These are phyloP conservation scores for Zosterops japonicus DNA, from an alignment of 2,113 vertebrate genomes.

Conservation along the genomic window DNA sequence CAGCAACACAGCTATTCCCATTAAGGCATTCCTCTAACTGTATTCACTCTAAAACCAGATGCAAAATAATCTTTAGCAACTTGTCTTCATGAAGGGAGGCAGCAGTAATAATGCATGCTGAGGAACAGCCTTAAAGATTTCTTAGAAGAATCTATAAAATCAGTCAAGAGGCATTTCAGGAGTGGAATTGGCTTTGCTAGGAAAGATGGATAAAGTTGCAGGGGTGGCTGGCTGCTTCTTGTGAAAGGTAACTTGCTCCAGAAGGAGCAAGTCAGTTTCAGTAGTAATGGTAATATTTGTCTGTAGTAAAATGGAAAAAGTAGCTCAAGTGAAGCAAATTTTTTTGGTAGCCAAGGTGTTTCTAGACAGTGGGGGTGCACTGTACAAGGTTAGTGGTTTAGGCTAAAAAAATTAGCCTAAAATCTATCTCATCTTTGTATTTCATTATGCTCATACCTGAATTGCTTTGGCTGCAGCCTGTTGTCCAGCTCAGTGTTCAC, in stretches of 20 bases:
- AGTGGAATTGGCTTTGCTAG: neutral
- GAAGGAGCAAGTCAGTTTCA: neutral
- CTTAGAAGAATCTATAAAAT: neutral
- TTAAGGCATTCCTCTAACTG: neutral
- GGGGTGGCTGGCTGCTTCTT: neutral
- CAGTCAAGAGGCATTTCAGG: neutral
- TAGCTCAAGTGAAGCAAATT: neutral
- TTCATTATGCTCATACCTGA: neutral
- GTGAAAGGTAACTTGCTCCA: neutral
- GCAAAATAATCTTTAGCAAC: neutral
- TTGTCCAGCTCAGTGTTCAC: neutral
- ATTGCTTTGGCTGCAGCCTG: neutral
- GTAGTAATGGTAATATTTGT: rapidly evolving
- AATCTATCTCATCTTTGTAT: neutral
- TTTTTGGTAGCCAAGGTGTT: neutral
- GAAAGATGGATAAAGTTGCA: neutral
- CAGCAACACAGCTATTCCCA: neutral
- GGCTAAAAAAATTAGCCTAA: neutral
- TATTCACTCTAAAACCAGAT: neutral
- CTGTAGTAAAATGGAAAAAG: neutral
- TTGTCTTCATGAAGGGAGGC: neutral
- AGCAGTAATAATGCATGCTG: neutral
- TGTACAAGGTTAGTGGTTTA: neutral
- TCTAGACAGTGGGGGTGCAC: neutral
- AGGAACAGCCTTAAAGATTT: neutral